These are phyloP conservation scores for Hofmannophila pseudospretella DNA, from an alignment of 2,888 invertebrate species.

Conservation along the genomic window DNA sequence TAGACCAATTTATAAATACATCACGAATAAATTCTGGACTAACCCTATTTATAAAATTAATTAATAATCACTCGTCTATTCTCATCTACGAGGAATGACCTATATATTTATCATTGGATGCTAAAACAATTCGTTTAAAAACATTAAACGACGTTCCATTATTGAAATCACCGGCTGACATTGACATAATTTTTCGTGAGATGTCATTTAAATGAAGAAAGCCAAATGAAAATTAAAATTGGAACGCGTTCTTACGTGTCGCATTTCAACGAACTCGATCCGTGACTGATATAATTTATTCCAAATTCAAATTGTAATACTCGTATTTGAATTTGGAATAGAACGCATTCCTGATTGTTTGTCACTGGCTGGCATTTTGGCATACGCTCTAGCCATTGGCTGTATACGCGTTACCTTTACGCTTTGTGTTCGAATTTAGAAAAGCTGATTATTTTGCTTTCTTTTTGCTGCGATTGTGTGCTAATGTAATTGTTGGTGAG, in stretches of 20 bases:
- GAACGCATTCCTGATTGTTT: constrained; percentile 69
- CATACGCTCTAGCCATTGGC: constrained; percentile 64
- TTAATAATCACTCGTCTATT: constrained; percentile 41
- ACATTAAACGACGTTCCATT: too few species aligned
- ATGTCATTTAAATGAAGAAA: constrained; percentile 8
- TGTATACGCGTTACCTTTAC: constrained; percentile 45
- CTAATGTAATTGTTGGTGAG: constrained; percentile 66
- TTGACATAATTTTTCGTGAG: too few species aligned
- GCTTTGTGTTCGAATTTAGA: constrained; percentile 74
- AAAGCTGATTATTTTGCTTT: constrained; percentile 64
- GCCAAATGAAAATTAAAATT: constrained; percentile 27
- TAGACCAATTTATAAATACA: constrained; percentile 69
- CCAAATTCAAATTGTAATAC: constrained; percentile 43
- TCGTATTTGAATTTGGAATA: constrained; percentile 63
- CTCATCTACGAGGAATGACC: too few species aligned
- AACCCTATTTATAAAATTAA: constrained; percentile 31
- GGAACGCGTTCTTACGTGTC: constrained; percentile 26
- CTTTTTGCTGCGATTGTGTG: constrained; percentile 69
- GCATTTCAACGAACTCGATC: constrained; percentile 15
- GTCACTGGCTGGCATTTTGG: constrained; percentile 62
- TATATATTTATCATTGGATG: too few species aligned
- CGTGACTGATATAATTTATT: constrained; percentile 45
- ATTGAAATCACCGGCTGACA: too few species aligned
- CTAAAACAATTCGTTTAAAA: too few species aligned
- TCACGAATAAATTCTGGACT: constrained; percentile 45